Conservation (phyloP, 2,888 invertebrate genomes). For the Bibio marci region DNA sequence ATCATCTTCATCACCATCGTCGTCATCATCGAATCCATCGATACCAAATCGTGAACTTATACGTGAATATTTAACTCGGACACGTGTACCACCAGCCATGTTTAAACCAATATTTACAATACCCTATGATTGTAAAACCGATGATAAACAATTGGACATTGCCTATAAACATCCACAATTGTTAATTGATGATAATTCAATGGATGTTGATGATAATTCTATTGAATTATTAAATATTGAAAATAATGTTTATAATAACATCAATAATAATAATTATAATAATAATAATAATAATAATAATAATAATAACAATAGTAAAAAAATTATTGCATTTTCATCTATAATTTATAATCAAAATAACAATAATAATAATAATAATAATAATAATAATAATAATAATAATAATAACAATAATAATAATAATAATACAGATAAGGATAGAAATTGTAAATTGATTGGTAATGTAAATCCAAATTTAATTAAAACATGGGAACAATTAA, state of each 20-base stretch:
- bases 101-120: conserved; percentile 9
- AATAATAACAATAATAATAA: too few relatives aligned
- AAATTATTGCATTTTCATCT: not conserved
- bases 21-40: not conserved
- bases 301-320: not conserved
- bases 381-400: not conserved
- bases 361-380: too few relatives aligned
- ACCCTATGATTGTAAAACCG: conserved; percentile 6
- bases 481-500: conserved; percentile 13
- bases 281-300: not conserved
- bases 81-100: conserved; percentile 11
- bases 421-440: not conserved
- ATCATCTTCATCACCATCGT: conserved; percentile 1
- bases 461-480: conserved; percentile 11
- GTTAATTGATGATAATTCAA: not conserved
- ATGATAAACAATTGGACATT: conserved; percentile 1
- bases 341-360: not conserved
- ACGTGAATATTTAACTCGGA: conserved; percentile 12
- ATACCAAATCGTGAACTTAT: conserved; percentile 11
- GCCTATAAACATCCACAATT: too few relatives aligned
- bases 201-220: not conserved
- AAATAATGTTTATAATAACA: not conserved
- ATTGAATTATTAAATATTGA: not conserved
- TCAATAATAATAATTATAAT: not conserved
- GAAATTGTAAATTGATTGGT: conserved; percentile 11